These are phyloP conservation scores for Nomada ruficornis DNA, from an alignment of 2,888 invertebrate genomes.

Conservation along the genomic window DNA sequence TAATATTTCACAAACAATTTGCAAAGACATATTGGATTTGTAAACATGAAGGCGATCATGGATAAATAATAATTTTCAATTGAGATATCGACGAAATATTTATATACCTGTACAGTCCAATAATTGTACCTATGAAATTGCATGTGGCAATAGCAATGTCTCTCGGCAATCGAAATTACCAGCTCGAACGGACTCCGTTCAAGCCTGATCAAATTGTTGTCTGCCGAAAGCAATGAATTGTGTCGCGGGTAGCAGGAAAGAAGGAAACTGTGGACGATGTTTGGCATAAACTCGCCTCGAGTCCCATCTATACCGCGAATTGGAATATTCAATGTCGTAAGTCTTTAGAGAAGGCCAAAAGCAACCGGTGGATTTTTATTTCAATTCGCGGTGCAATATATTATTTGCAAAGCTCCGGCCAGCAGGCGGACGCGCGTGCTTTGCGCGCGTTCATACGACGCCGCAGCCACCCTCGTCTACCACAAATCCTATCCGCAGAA, in stretches of 20 bases:
- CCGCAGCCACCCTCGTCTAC: slow-evolving; percentile 47
- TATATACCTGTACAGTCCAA: too few relatives aligned
- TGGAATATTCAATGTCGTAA: slow-evolving; percentile 66
- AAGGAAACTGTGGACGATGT: neutral
- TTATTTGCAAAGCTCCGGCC: slow-evolving; percentile 68
- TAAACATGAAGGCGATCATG: too few relatives aligned
- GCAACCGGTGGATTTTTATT: slow-evolving; percentile 82
- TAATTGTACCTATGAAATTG: neutral
- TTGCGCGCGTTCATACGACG: slow-evolving; percentile 11
- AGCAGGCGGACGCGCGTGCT: slow-evolving; percentile 15
- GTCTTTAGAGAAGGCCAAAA: slow-evolving; percentile 69
- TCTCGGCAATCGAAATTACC: neutral
- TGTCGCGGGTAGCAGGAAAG: neutral
- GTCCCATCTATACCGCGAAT: slow-evolving; percentile 23
- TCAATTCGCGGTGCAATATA: slow-evolving; percentile 76
- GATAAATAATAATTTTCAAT: too few relatives aligned
- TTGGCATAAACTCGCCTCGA: slow-evolving; percentile 20
- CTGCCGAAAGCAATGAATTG: neutral
- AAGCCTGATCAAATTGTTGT: neutral
- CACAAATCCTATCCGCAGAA: slow-evolving; percentile 63
- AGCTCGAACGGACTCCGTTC: neutral
- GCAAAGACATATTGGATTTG: too few relatives aligned
- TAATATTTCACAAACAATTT: too few relatives aligned
- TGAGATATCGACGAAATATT: too few relatives aligned
- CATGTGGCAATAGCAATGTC: neutral